These are phyloP conservation scores for human (Homo sapiens) DNA, from an alignment of 2,113 vertebrate genomes.

Conservation along the genomic window GRCh38 chr12:115972001-115972500, in stretches of 20 bases:
- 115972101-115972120: slow-evolving; percentile 99
- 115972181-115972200: slow-evolving; percentile 95
- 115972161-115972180: slow-evolving; percentile 97
- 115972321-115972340: not conserved
- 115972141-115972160: slow-evolving; percentile 94
- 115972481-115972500: not conserved
- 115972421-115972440: slow-evolving; percentile 7
- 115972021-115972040: not conserved
- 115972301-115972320: not conserved
- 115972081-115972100: slow-evolving; percentile 98
- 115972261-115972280: slow-evolving; percentile 5
- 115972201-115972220: slow-evolving; percentile 96
- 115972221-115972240: slow-evolving; percentile 98
- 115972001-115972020: not conserved
- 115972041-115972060: not conserved
- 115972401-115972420: not conserved
- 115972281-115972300: not conserved
- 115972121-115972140: slow-evolving; percentile 97
- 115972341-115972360: not conserved
- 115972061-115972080: slow-evolving; percentile 84
- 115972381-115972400: not conserved
- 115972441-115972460: not conserved
- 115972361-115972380: not conserved
- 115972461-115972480: not conserved
- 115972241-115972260: slow-evolving; percentile 45